Percentiles rank a stretch among this genome's conserved stretches.
Evolutionary conservation across 2,113 vertebrate species (phyloP).

Genomic region (Craseonycteris thonglongyai): DNA sequence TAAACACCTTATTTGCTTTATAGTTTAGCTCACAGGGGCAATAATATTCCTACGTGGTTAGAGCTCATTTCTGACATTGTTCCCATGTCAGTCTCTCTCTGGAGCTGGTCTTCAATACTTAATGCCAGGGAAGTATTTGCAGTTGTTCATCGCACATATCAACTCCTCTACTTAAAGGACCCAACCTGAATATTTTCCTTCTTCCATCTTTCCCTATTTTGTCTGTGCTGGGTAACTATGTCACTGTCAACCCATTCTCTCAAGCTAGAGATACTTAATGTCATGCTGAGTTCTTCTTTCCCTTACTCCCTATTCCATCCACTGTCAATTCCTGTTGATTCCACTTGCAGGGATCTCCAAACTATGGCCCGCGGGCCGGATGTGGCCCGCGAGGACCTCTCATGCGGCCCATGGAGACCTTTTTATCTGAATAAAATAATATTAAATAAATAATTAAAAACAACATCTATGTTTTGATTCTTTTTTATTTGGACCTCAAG

Average conservation of each 20-base stretch:
- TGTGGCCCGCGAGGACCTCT: too few species aligned
- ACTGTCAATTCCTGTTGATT: accelerated
- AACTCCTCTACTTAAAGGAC: background rate
- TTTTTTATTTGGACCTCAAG: too few species aligned
- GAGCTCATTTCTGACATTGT: background rate
- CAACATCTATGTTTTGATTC: too few species aligned
- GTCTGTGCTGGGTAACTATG: background rate
- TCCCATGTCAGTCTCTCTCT: background rate
- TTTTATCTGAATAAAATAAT: too few species aligned
- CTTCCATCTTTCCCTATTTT: background rate
- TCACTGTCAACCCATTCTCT: background rate
- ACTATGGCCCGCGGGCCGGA: too few species aligned
- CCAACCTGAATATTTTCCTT: background rate
- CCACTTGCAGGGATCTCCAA: too few species aligned
- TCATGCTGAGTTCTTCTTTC: background rate
- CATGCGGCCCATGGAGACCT: too few species aligned
- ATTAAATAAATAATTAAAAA: too few species aligned
- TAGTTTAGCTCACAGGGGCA: background rate
- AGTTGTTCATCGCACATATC: too few species aligned
- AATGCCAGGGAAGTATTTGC: background rate
- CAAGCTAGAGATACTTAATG: background rate
- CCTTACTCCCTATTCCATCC: background rate
- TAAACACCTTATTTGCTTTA: background rate
- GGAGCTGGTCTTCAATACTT: background rate
- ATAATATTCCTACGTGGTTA: background rate